A percentile compares a stretch with the other conserved stretches of the same genome.
phyloP scores from a whole-genome alignment of 64 coral and sea anemone species.

The Cladopsammia gracilis region DNA sequence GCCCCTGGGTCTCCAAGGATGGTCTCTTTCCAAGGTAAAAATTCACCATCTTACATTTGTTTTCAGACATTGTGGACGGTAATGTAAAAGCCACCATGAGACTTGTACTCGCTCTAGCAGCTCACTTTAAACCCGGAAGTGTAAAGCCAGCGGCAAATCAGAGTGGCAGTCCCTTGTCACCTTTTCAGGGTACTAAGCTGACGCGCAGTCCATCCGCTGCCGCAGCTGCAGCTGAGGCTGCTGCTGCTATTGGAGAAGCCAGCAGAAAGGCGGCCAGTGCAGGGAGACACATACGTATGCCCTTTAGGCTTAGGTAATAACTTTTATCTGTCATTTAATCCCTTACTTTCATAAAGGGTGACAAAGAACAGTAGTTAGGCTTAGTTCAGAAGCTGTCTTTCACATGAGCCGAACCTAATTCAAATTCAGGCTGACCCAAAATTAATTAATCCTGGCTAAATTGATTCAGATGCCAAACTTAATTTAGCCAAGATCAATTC shows the following conservation, averaged over 20 bases:
- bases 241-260: slow-evolving; percentile 94
- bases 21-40: neutral
- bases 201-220: slow-evolving; percentile 90
- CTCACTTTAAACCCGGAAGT: slow-evolving; percentile 98
- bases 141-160: slow-evolving; percentile 70
- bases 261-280: slow-evolving; percentile 91
- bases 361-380: too few species aligned
- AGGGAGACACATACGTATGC: slow-evolving; percentile 77
- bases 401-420: too few species aligned
- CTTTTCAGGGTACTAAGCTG: slow-evolving; percentile 56
- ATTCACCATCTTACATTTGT: neutral
- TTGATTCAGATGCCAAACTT: too few species aligned
- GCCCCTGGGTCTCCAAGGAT: neutral
- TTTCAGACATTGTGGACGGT: slow-evolving; percentile 93
- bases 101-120: slow-evolving; percentile 92
- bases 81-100: slow-evolving; percentile 97
- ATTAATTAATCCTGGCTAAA: too few species aligned
- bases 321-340: neutral
- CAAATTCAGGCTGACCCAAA: too few species aligned
- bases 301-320: slow-evolving; percentile 18
- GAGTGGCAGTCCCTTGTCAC: neutral
- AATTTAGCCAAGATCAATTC: too few species aligned
- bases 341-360: too few species aligned
- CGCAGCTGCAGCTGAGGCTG: slow-evolving; percentile 96
- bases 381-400: too few species aligned